A percentile compares a stretch with the other conserved stretches of the same genome.
Conservation (phyloP, 1,140 invertebrate genomes). For the Stegodyphus mimosarum region DNA sequence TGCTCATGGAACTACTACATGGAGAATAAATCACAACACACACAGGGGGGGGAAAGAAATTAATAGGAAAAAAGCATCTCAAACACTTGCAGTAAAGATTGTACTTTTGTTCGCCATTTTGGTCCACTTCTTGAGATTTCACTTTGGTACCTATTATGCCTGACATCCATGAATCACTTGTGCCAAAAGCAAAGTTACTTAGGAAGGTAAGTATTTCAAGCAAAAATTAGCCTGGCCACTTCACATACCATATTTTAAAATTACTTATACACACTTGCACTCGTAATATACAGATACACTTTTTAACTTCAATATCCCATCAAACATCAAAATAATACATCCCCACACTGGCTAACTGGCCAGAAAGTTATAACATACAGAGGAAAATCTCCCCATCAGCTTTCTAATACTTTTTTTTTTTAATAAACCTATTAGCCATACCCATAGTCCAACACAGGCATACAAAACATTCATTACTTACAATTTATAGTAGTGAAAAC, state of each 20-base stretch:
- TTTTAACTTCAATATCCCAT: constrained; percentile 41
- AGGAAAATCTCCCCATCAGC: too few species aligned
- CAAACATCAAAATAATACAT: constrained; percentile 33
- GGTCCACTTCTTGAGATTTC: constrained; percentile 39
- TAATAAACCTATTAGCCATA: too few species aligned
- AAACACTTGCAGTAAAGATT: constrained; percentile 34
- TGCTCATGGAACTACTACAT: constrained; percentile 24
- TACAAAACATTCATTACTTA: constrained; percentile 56
- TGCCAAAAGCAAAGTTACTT: constrained; percentile 46
- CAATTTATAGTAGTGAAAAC: constrained; percentile 25
- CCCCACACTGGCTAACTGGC: constrained; percentile 1
- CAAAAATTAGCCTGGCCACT: constrained; percentile 51
- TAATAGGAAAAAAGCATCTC: constrained; percentile 13
- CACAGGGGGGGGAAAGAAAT: constrained; percentile 8
- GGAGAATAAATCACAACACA: constrained; percentile 30
- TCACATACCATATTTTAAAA: constrained; percentile 36
- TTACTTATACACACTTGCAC: constrained; percentile 35
- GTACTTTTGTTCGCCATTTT: constrained; percentile 60
- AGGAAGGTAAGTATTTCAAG: constrained; percentile 53
- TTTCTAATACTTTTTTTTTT: constrained; percentile 24
- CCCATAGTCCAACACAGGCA: neutral
- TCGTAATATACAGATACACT: constrained; percentile 56
- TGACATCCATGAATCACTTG: constrained; percentile 54
- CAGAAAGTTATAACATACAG: constrained; percentile 14
- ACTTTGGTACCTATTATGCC: constrained; percentile 23